Conservation (phyloP, 2,888 invertebrate species). For the Zelleria hepariella region DNA sequence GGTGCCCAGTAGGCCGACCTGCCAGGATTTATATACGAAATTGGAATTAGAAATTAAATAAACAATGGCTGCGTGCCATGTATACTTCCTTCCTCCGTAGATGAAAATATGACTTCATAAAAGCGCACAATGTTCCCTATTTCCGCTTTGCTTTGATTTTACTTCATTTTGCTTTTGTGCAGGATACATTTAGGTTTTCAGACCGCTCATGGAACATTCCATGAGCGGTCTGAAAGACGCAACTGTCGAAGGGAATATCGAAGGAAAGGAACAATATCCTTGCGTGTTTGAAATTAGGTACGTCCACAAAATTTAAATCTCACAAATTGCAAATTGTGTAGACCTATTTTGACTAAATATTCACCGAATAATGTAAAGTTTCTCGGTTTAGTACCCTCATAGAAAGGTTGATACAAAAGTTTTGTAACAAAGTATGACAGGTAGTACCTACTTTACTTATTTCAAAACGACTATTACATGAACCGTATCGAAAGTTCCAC, state of each 20-base stretch:
- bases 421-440: not conserved
- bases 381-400: too few species aligned
- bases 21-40: not conserved
- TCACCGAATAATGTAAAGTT: too few species aligned
- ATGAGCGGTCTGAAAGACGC: too few species aligned
- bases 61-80: not conserved
- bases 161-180: not conserved
- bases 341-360: too few species aligned
- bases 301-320: too few species aligned
- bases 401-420: not conserved
- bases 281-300: too few species aligned
- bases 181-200: too few species aligned
- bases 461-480: not conserved
- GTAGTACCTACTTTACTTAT: not conserved
- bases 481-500: conserved; percentile 30
- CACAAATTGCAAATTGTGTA: too few species aligned
- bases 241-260: too few species aligned
- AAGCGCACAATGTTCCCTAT: not conserved
- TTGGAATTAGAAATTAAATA: not conserved
- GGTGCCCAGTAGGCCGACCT: conserved; percentile 53
- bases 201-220: not conserved
- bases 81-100: not conserved
- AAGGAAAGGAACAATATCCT: too few species aligned
- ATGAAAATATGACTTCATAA: not conserved
- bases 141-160: not conserved